These are phyloP conservation scores for Capitulum mitella DNA, from an alignment of 2,888 invertebrate species.

Conservation along the genomic window DNA sequence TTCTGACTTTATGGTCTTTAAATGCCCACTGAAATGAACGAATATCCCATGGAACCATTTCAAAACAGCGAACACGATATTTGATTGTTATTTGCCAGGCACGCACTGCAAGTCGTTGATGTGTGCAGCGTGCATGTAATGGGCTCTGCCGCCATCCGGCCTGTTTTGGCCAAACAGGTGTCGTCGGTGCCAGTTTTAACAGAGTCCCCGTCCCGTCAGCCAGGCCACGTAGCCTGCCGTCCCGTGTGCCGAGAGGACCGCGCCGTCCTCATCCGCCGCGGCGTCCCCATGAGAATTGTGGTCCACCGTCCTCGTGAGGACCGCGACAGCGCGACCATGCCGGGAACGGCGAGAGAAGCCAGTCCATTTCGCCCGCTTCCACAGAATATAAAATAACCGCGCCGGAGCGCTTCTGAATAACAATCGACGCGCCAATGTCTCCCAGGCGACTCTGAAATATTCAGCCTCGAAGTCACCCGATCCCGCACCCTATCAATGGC, in stretches of 20 bases:
- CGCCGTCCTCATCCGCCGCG: no score
- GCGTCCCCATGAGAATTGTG: no score
- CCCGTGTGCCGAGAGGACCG: no score
- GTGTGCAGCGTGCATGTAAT: neutral
- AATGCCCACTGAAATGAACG: neutral
- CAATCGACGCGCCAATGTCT: neutral
- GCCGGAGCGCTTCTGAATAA: neutral
- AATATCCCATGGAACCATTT: neutral
- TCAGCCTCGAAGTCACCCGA: constrained; percentile 28
- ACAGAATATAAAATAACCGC: constrained; percentile 13
- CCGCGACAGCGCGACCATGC: neutral
- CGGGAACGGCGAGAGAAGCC: neutral
- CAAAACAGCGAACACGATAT: neutral
- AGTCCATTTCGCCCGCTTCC: neutral
- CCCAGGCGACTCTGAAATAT: constrained; percentile 3
- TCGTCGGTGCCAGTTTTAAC: no score
- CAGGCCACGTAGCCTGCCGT: no score
- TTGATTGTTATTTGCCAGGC: neutral
- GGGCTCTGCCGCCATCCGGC: neutral
- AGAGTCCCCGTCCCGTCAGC: no score
- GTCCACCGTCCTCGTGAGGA: no score
- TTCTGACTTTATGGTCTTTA: neutral
- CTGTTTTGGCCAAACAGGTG: no score
- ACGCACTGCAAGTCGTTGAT: neutral
- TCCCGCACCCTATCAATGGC: constrained; percentile 29